Evolutionary conservation across 2,113 vertebrate species (phyloP).

Genomic region (Pseudonaja textilis): DNA sequence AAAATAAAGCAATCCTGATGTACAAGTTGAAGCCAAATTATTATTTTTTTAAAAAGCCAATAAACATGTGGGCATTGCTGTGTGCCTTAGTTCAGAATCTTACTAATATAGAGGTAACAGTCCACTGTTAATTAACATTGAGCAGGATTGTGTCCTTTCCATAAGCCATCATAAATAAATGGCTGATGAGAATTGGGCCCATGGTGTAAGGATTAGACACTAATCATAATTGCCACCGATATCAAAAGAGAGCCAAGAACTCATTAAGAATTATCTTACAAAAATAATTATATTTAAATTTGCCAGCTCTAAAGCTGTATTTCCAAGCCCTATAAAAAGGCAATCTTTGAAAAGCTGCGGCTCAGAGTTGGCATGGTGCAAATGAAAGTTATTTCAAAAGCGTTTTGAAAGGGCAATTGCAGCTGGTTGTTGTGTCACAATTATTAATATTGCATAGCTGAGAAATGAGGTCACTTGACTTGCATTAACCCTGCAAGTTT

Average conservation of each 20-base stretch:
- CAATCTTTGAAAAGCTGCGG: conserved; percentile 70
- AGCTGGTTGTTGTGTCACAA: conserved; percentile 59
- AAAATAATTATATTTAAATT: conserved; percentile 76
- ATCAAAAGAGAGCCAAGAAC: conserved; percentile 69
- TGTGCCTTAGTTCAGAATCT: conserved; percentile 14
- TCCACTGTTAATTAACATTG: conserved; percentile 16
- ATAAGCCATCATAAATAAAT: conserved; percentile 24
- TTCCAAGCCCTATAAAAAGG: conserved; percentile 75
- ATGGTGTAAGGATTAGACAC: conserved; percentile 22
- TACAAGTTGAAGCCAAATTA: conserved; percentile 1
- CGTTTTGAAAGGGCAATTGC: conserved; percentile 48
- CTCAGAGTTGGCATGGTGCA: conserved; percentile 63
- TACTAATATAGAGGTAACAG: conserved; percentile 44
- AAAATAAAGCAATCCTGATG: background rate
- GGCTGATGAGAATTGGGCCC: conserved; percentile 23
- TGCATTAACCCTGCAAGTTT: conserved; percentile 70
- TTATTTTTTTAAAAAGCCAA: background rate
- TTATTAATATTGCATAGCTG: conserved; percentile 78
- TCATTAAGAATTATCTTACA: conserved; percentile 69
- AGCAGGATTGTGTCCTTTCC: conserved; percentile 35
- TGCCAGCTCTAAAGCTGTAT: conserved; percentile 63
- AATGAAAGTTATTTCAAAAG: conserved; percentile 61
- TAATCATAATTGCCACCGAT: conserved; percentile 41
- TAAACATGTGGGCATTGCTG: background rate
- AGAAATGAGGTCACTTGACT: conserved; percentile 77